Evolutionary conservation across 2,113 vertebrate genomes (phyloP).

Genomic region (Eubucco bourcierii): DNA sequence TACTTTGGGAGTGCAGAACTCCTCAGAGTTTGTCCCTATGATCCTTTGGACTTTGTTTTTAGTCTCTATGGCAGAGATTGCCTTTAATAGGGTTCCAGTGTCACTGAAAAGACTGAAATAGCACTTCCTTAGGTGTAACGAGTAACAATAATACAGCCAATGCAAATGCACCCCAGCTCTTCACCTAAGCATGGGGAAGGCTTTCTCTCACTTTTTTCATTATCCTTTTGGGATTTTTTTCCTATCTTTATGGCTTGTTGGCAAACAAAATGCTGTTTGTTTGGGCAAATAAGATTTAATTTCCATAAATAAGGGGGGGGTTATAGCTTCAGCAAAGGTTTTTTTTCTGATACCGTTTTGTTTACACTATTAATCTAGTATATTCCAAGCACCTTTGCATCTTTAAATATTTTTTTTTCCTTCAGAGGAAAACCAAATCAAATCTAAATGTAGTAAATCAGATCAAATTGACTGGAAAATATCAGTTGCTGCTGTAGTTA

Average conservation of each 20-base stretch:
- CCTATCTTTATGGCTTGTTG: neutral
- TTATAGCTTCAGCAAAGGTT: neutral
- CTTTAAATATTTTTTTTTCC: neutral
- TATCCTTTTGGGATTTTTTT: accelerated
- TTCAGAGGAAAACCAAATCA: neutral
- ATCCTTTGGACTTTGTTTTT: neutral
- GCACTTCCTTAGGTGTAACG: neutral
- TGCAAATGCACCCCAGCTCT: neutral
- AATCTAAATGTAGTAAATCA: neutral
- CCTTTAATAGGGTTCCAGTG: neutral
- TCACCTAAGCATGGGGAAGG: neutral
- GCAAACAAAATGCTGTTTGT: neutral
- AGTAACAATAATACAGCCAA: neutral
- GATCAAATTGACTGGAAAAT: constrained; percentile 14
- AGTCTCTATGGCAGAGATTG: neutral
- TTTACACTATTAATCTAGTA: neutral
- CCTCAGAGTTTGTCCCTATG: neutral
- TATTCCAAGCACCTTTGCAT: neutral
- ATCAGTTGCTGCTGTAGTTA: neutral
- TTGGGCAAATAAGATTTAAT: neutral
- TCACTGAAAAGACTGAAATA: neutral
- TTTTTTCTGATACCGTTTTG: neutral
- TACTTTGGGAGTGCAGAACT: neutral
- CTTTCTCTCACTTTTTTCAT: neutral
- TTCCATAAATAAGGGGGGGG: neutral